Conservation (phyloP, 2,888 invertebrate genomes). For the Eristalinus sepulchralis region DNA sequence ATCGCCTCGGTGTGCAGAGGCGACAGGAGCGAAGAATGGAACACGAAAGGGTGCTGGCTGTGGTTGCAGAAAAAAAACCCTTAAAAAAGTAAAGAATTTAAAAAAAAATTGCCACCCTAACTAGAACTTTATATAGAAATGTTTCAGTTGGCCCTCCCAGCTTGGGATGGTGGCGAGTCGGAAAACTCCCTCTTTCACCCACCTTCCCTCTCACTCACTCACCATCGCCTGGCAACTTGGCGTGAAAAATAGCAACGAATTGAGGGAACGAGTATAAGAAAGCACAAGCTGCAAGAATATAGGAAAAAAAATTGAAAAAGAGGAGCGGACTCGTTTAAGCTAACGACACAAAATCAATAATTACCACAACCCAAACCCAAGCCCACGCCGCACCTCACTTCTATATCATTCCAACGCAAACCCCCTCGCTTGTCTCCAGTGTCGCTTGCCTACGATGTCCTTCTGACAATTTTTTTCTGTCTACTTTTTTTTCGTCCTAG, state of each 20-base stretch:
- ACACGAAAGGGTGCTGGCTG: conserved; percentile 59
- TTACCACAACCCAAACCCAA: conserved; percentile 73
- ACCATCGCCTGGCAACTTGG: conserved; percentile 52
- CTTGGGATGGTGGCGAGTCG: not conserved
- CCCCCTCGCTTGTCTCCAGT: not conserved
- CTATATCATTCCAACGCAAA: not conserved
- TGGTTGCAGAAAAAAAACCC: conserved; percentile 56
- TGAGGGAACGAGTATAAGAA: conserved; percentile 60
- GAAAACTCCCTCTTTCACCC: conserved; percentile 15
- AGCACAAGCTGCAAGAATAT: conserved; percentile 22
- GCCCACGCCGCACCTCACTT: conserved; percentile 4
- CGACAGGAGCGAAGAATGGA: not conserved
- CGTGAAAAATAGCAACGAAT: conserved; percentile 70
- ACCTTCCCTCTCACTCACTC: conserved; percentile 15
- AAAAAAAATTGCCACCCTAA: conserved; percentile 67
- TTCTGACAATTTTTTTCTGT: conserved; percentile 31
- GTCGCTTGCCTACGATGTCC: conserved; percentile 22
- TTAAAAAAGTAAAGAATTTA: conserved; percentile 26
- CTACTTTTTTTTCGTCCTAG: conserved; percentile 23
- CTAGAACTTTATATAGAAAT: conserved; percentile 68
- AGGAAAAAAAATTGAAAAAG: conserved; percentile 25
- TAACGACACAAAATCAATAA: conserved; percentile 75
- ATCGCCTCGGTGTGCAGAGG: conserved; percentile 35
- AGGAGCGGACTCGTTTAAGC: conserved; percentile 66
- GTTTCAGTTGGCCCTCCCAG: conserved; percentile 58